These are phyloP conservation scores for Diarsia brunnea DNA, from an alignment of 2,888 invertebrate genomes.

Conservation along the genomic window DNA sequence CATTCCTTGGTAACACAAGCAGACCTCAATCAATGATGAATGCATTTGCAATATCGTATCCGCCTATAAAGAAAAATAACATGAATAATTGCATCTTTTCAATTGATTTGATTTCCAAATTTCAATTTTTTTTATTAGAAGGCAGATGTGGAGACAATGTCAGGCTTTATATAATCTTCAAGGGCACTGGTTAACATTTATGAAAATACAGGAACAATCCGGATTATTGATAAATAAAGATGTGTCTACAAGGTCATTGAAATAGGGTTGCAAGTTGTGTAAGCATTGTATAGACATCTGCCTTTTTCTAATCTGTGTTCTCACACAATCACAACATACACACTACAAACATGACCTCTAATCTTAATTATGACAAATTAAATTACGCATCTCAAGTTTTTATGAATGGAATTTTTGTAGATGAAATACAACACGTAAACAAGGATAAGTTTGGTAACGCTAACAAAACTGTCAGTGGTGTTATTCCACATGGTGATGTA, in stretches of 20 bases:
- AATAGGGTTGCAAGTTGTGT: conserved; percentile 32
- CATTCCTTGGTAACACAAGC: conserved; percentile 31
- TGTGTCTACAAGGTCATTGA: conserved; percentile 49
- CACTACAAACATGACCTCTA: conserved; percentile 3
- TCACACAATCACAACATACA: neutral
- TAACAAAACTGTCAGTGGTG: conserved; percentile 12
- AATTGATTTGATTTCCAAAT: conserved; percentile 79
- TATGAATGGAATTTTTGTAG: conserved; percentile 11
- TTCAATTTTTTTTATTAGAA: conserved; percentile 68
- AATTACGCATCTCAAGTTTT: neutral
- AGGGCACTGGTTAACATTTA: conserved; percentile 73
- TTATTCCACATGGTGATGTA: conserved; percentile 32
- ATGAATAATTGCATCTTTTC: conserved; percentile 70
- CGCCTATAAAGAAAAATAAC: conserved; percentile 67
- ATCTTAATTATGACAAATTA: neutral
- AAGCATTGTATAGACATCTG: neutral
- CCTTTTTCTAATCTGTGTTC: neutral
- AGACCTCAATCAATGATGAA: conserved; percentile 59
- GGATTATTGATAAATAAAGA: conserved; percentile 69
- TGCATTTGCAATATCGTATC: conserved; percentile 62
- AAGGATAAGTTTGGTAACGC: conserved; percentile 23
- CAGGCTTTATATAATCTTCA: conserved; percentile 69
- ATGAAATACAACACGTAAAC: conserved; percentile 14
- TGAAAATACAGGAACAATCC: conserved; percentile 76
- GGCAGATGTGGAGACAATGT: conserved; percentile 72